These are phyloP conservation scores for Dynastes hyllus DNA, from an alignment of 2,888 invertebrate genomes.

Conservation along the genomic window DNA sequence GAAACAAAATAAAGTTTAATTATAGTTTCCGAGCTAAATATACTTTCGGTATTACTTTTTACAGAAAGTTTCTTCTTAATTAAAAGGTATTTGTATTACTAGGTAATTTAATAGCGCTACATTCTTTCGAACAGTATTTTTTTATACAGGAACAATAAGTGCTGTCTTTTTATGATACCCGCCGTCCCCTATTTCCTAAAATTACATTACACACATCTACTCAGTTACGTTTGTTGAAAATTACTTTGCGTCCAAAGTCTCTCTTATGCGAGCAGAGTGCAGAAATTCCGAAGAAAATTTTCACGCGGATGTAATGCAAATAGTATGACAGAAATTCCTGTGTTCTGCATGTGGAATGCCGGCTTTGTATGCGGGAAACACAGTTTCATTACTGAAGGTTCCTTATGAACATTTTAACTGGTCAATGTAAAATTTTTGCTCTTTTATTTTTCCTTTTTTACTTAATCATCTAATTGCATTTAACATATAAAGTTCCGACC, in stretches of 20 bases:
- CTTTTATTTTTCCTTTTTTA: neutral
- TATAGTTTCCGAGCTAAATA: neutral
- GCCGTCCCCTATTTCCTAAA: neutral
- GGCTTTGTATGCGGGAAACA: neutral
- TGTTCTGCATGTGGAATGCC: neutral
- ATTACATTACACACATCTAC: neutral
- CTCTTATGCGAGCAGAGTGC: neutral
- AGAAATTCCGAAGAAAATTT: slow-evolving; percentile 13
- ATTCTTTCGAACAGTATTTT: no score
- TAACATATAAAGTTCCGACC: no score
- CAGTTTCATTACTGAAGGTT: neutral
- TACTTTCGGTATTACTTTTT: no score
- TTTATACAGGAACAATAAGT: no score
- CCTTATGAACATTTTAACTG: neutral
- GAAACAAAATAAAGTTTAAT: neutral
- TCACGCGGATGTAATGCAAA: slow-evolving; percentile 20
- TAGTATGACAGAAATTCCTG: slow-evolving; percentile 15
- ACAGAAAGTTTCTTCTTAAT: neutral
- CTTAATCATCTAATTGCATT: neutral
- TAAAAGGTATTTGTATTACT: neutral
- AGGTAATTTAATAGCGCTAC: no score
- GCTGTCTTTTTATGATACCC: no score
- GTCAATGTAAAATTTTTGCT: neutral
- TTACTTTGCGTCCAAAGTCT: neutral
- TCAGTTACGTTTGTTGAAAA: slow-evolving; percentile 19